phyloP scores from a whole-genome alignment of 2,113 vertebrate species.

The Mandrillus leucophaeus region DNA sequence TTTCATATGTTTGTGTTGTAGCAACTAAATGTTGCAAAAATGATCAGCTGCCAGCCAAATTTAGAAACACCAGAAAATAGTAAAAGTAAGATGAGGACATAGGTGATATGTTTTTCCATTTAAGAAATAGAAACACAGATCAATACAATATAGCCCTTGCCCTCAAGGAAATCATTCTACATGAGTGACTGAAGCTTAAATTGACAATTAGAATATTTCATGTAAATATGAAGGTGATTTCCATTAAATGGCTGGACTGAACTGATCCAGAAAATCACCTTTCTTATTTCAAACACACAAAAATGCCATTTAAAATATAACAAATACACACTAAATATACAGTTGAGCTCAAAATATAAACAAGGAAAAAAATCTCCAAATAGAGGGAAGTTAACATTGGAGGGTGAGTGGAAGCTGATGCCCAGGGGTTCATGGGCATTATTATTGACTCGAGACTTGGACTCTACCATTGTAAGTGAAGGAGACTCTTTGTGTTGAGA shows the following conservation, averaged over 20 bases:
- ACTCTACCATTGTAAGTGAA: not conserved
- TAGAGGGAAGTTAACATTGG: not conserved
- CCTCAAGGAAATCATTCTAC: slow-evolving; percentile 21
- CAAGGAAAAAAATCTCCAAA: not conserved
- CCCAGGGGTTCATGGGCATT: not conserved
- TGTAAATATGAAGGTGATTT: slow-evolving; percentile 43
- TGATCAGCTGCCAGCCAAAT: slow-evolving; percentile 22
- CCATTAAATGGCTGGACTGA: slow-evolving; percentile 6
- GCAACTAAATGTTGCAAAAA: slow-evolving; percentile 58
- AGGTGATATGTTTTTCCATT: slow-evolving; percentile 60
- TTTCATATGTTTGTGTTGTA: slow-evolving; percentile 53
- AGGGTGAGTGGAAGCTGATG: not conserved
- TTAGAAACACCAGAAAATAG: slow-evolving; percentile 44
- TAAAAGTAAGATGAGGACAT: slow-evolving; percentile 23
- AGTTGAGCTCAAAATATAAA: slow-evolving; percentile 16
- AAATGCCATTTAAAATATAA: not conserved
- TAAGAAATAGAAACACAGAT: slow-evolving; percentile 49
- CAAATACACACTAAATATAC: not conserved
- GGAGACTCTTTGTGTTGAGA: not conserved
- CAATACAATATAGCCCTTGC: not conserved
- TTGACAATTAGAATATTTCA: slow-evolving; percentile 45
- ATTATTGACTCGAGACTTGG: not conserved
- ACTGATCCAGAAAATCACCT: not conserved
- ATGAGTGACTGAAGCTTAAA: slow-evolving; percentile 23
- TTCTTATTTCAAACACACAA: not conserved